A percentile compares a stretch with the other conserved stretches of the same genome.
Evolutionary conservation across 37 sponge, comb jelly and placozoan species (phyloP).

Genomic region (Agelas oroides): DNA sequence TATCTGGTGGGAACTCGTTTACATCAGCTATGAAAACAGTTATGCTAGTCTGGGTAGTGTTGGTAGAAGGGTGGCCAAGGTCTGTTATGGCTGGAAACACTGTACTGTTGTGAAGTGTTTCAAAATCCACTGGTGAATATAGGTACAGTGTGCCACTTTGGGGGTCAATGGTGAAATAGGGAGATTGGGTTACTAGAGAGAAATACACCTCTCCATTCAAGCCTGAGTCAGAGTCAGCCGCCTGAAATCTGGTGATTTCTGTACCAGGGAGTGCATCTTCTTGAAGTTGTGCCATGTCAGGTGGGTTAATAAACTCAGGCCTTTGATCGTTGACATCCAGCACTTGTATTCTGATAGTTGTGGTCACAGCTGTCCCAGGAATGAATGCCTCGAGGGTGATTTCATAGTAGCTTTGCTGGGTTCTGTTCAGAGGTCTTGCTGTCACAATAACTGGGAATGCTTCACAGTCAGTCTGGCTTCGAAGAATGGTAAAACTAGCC

Average conservation of each 20-base stretch:
- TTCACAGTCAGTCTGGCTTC: constrained; percentile 7
- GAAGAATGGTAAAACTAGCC: constrained; percentile 6
- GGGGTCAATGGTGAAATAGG: constrained; percentile 30
- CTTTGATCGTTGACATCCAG: constrained; percentile 56
- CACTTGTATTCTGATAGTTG: constrained; percentile 49
- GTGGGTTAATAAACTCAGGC: constrained; percentile 26
- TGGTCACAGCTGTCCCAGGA: background rate
- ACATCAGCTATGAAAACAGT: constrained; percentile 58
- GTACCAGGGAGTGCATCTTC: constrained; percentile 15
- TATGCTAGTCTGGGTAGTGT: background rate
- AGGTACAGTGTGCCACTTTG: constrained; percentile 35
- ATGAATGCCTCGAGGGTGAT: constrained; percentile 52
- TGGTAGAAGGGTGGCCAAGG: constrained; percentile 31
- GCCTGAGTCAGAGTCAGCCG: constrained; percentile 44
- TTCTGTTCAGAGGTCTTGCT: constrained; percentile 9
- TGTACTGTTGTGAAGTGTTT: background rate
- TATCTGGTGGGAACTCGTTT: constrained; percentile 59
- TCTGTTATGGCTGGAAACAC: constrained; percentile 44
- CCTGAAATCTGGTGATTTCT: constrained; percentile 32
- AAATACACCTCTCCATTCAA: constrained; percentile 32
- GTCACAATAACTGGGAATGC: constrained; percentile 27
- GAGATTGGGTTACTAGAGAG: background rate
- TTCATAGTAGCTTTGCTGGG: background rate
- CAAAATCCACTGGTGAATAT: constrained; percentile 4
- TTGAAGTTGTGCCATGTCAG: background rate